Base-by-base conservation (phyloP, 1,140 invertebrate genomes). In the Aphelinus atriplicis region DNA sequence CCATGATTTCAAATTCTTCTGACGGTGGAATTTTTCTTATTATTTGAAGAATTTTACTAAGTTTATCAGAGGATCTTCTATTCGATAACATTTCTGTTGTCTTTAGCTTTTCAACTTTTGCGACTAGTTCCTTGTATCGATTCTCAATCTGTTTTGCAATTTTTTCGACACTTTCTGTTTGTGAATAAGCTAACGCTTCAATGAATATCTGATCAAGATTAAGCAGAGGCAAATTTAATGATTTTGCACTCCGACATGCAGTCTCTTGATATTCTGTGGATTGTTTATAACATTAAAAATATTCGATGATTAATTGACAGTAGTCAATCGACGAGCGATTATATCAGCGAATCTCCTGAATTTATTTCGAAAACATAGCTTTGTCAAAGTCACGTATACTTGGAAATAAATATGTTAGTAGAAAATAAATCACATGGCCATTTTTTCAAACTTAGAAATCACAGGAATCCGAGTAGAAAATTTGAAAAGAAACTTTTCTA, bases 231-330 rank as follows among this genome's bases (percentile, higher is more conserved):
- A 84, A 10, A 2, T 65, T 68, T 9, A 85, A 68, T 1, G 47
- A 26, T 66, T 57, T 81, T 4, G 80, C 81, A 43, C 64, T 76
- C 65, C 72, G 78, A 60, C 82, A 83, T 1, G 84, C 84, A 6
- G 78, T 62, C 71, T 83, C 79, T 72, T 84, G 80, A 63, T 83
- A 84, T 53, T 83, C 83, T 85, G 65, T 55, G 9, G 4, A 60
- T 58, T 50, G 26, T 60, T 60, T 42, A 26, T 60, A 7, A 60
- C 10, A 42, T 60, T 60, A 60, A 45, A 26, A 26, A 70, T 7
- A 1, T 10, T 56, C 2, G 51, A 67, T 0, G 26, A 26, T 26
- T 26, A 26, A 26, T 26, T 26, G 26, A 26, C 0, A 26, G 26
- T 26, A 26, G 26, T 26, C 26, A 26, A 26, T 26, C 0, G 26